Evolutionary conservation across 1,140 invertebrate species (phyloP).

Genomic region (Bombus terrestris): DNA sequence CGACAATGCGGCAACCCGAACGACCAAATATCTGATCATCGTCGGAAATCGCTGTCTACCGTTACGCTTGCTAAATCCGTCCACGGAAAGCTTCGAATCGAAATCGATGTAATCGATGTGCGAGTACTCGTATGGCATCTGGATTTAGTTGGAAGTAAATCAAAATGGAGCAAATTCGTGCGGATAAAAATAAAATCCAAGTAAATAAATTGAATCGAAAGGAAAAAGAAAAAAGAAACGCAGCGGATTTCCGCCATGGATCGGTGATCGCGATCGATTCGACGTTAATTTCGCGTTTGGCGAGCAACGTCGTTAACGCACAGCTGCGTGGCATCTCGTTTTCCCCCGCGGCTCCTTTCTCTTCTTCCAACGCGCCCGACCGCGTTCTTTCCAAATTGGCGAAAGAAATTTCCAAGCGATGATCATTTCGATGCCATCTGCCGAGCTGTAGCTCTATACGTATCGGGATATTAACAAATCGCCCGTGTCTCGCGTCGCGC

Average conservation of each 20-base stretch:
- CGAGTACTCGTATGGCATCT: too few relatives aligned
- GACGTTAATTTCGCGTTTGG: background rate
- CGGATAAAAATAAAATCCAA: too few relatives aligned
- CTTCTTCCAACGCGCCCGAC: too few relatives aligned
- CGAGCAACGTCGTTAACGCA: background rate
- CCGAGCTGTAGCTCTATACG: background rate
- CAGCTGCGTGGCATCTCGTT: background rate
- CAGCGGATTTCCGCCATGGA: too few relatives aligned
- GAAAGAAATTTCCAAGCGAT: background rate
- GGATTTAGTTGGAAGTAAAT: background rate
- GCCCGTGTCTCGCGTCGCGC: background rate
- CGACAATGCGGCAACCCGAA: constrained; percentile 44
- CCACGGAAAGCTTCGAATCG: constrained; percentile 1
- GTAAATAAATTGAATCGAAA: too few relatives aligned
- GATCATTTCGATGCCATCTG: background rate
- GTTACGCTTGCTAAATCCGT: background rate
- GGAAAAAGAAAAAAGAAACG: too few relatives aligned
- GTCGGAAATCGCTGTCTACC: background rate
- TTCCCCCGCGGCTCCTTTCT: too few relatives aligned
- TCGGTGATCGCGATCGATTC: too few relatives aligned
- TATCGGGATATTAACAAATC: background rate
- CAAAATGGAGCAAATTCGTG: background rate
- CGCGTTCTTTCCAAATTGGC: background rate
- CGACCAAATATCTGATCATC: constrained; percentile 12
- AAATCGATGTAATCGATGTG: background rate